Base-by-base conservation (phyloP, 2,113 vertebrate genomes). In the Microtus ochrogaster region DNA sequence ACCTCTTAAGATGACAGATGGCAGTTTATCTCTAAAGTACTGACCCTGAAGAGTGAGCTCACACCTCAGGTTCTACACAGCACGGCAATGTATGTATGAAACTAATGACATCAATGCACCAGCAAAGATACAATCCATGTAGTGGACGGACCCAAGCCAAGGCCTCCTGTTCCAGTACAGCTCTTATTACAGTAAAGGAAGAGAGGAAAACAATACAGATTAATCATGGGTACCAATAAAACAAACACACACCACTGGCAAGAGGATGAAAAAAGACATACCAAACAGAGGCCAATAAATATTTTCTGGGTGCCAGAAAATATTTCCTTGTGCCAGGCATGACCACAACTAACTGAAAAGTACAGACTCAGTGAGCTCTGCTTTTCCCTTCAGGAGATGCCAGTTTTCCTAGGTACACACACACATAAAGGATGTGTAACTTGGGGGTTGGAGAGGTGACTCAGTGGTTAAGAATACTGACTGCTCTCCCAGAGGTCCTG, bases 41-140 rank as follows among this genome's bases (percentile, higher is more conserved):
- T 76, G 68, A 93, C 55, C 91, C 89, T 94, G 73, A 97, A 96
- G 96, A 96, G 36, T 72, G 90, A 97, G 90, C 65, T 44, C 96
- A 95, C 83, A 63, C 94, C 97, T 95, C 0, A 12, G 91, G 88
- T 96, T 96, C 94, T 86, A 96, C 97, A 97, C n/a, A 94, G 95
- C 94, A 39, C 4, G 9, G 58, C 36, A 63, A 94, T 92, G 70
- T 41, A 72, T 47, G 70, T 81, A 58, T 58, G 52, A 92, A 90
- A 87, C 52, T n/a, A 91, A 89, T 4, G 21, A 39, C 21, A 81
- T 70, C 68, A 87, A 55, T 2, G 49, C 61, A 82, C 72, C 61
- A 63, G 72, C 14, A 28, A 85, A 94, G 91, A 82, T 63, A 66
- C 58, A 88, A 26, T 19, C 19, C 4, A 88, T 89, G 70, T 11